These are phyloP conservation scores for Pyrocephalus nanus DNA, from an alignment of 2,797 vertebrate genomes.

Conservation along the genomic window DNA sequence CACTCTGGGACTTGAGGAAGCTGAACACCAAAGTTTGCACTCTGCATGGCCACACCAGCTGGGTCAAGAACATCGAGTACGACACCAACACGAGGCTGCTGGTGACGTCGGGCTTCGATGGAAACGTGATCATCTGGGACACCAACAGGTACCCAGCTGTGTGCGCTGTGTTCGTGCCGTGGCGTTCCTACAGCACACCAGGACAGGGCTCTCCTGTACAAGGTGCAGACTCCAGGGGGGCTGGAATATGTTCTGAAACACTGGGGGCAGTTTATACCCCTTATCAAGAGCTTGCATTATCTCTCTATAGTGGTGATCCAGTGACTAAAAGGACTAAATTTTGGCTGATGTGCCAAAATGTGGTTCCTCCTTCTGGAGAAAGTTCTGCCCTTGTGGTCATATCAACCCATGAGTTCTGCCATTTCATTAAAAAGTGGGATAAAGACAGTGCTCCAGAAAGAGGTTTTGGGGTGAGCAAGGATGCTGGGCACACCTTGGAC, in stretches of 20 bases:
- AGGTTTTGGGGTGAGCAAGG: background rate
- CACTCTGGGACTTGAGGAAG: constrained; percentile 96
- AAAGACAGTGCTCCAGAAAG: rapidly evolving
- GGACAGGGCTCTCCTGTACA: background rate
- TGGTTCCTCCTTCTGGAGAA: background rate
- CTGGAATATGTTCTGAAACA: background rate
- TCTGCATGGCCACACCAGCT: constrained; percentile 96
- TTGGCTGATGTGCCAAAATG: rapidly evolving
- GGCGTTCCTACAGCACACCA: background rate
- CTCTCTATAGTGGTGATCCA: background rate
- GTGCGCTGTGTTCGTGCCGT: rapidly evolving
- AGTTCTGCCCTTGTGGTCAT: background rate
- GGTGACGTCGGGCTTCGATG: constrained; percentile 97
- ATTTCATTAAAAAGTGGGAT: background rate
- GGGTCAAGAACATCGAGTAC: constrained; percentile 99
- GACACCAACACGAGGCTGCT: constrained; percentile 95
- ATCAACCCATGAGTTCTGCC: background rate
- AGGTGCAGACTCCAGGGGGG: background rate
- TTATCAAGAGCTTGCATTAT: background rate
- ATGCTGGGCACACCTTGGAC: background rate
- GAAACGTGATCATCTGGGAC: constrained; percentile 99
- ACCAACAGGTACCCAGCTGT: constrained; percentile 87
- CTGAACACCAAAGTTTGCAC: constrained; percentile 95
- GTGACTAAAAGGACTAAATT: background rate
- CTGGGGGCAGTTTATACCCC: background rate